A percentile compares a stretch with the other conserved stretches of the same genome.
Conservation (phyloP, 2,888 invertebrate genomes). For the Tetragonisca angustula region DNA sequence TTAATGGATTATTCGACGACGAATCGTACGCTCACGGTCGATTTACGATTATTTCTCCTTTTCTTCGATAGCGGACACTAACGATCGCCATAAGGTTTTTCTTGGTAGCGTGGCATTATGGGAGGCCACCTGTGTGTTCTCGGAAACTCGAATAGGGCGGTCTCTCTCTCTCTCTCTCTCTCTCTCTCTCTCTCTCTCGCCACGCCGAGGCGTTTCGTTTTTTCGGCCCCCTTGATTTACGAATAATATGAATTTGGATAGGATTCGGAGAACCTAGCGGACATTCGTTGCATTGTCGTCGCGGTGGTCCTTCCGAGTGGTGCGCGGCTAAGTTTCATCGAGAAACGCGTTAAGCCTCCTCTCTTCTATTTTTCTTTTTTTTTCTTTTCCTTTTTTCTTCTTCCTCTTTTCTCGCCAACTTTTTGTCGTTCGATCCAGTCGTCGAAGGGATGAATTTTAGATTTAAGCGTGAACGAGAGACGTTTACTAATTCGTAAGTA, state of each 20-base stretch:
- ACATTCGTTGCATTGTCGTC: constrained; percentile 37
- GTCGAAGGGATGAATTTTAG: no score
- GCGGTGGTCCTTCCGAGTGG: not conserved
- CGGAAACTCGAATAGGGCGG: constrained; percentile 74
- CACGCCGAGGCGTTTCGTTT: constrained; percentile 61
- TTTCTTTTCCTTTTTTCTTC: no score
- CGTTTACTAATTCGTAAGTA: no score
- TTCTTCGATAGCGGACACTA: constrained; percentile 58
- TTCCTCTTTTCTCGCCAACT: not conserved
- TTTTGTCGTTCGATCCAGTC: no score
- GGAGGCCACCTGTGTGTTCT: constrained; percentile 74
- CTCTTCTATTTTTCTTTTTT: no score
- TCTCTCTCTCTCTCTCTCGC: constrained; percentile 44
- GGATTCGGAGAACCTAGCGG: constrained; percentile 35
- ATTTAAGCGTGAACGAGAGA: no score
- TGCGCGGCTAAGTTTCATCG: constrained; percentile 4
- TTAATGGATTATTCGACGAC: constrained; percentile 42
- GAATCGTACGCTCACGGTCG: constrained; percentile 23
- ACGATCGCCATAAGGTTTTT: constrained; percentile 70
- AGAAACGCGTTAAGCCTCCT: not conserved
- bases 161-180: constrained; percentile 13
- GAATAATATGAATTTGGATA: constrained; percentile 53
- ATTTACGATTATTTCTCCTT: constrained; percentile 51
- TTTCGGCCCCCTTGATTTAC: constrained; percentile 58
- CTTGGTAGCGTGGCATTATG: constrained; percentile 63